Evolutionary conservation across 2,888 invertebrate species (phyloP), one percentile per base, ranked within the genome.

Genomic region (Myopa testacea): DNA sequence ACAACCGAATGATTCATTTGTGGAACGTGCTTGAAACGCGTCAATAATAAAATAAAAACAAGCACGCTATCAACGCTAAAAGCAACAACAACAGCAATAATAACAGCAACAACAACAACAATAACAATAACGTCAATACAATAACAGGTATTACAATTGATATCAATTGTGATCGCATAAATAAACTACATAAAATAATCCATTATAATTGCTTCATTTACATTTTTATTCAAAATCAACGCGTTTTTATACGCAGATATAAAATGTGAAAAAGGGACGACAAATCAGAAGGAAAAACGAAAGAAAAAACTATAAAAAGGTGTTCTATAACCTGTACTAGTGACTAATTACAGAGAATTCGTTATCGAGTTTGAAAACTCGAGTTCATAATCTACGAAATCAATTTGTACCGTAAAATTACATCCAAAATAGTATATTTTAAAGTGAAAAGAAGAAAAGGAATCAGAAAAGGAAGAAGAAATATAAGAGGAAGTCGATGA

Each of bases 201-300:
- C 14, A 70, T 70, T 70, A 52, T 70, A 55, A 55, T 70, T 70
- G 16, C 34, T 34, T 70, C 14, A 70, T 70, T 70, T 70, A 55
- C 37, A 70, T 70, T 65, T 65, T 65, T 37, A 34, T 65, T 65
- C 38, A 26, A n/a, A n/a, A 37, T 63, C n/a, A 34, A 5, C 26
- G 62, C 3, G 19, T 26, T 62, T 34, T 62, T 62, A 26, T 45
- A 65, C 34, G 65, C 38, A 65, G 34, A 69, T n/a, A 50, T 10
- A 50, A 34, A 69, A n/a, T n/a, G 52, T 26, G 6, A 69, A 69
- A 50, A 10, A 55, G 10, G 5, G 55, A 16, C 0, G 45, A 10
- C 0, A 45, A 45, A 45, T 1, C 4, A 45, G 45, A 45, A 45
- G 45, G 10, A 45, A 6, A 10, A 45, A 45, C 45, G 45, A 45